A percentile compares a stretch with the other conserved stretches of the same genome.
phyloP scores from a whole-genome alignment of 2,888 invertebrate species.

The Philereme vetulata region DNA sequence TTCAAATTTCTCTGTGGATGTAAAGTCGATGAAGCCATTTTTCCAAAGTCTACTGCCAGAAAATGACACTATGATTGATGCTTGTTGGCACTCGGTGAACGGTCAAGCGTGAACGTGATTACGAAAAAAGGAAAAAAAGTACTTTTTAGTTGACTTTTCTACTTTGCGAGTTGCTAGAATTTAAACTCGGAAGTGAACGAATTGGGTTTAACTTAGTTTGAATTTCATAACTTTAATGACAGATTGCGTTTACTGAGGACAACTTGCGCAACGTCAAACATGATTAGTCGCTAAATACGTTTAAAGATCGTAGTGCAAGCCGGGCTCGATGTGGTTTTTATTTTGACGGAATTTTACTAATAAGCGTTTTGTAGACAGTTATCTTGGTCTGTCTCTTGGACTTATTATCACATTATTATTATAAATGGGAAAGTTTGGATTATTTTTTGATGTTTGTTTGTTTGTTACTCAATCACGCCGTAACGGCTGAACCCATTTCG shows the following conservation, averaged over 20 bases:
- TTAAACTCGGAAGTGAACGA: constrained; percentile 8
- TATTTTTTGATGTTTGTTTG: no score
- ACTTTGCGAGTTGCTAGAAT: constrained; percentile 16
- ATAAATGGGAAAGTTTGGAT: no score
- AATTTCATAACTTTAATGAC: constrained; percentile 16
- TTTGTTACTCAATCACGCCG: no score
- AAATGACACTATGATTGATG: constrained; percentile 77
- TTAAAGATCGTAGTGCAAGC: no score
- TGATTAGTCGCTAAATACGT: no score
- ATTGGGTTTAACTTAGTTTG: constrained; percentile 10
- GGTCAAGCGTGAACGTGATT: constrained; percentile 54
- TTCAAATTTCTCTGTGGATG: constrained; percentile 65
- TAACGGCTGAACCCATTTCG: no score
- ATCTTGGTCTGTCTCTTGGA: no score
- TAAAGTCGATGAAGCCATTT: constrained; percentile 76
- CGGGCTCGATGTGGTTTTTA: no score
- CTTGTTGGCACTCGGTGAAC: constrained; percentile 45
- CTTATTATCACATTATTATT: no score
- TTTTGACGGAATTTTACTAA: no score
- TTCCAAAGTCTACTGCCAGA: constrained; percentile 71
- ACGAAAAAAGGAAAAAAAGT: constrained; percentile 32
- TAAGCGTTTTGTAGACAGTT: no score
- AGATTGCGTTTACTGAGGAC: constrained; percentile 11
- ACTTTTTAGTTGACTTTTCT: constrained; percentile 18
- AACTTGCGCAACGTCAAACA: no score